Percentiles rank a stretch among this genome's conserved stretches.
phyloP scores from a whole-genome alignment of 2,113 vertebrate species.

The Ctenodactylus gundi region DNA sequence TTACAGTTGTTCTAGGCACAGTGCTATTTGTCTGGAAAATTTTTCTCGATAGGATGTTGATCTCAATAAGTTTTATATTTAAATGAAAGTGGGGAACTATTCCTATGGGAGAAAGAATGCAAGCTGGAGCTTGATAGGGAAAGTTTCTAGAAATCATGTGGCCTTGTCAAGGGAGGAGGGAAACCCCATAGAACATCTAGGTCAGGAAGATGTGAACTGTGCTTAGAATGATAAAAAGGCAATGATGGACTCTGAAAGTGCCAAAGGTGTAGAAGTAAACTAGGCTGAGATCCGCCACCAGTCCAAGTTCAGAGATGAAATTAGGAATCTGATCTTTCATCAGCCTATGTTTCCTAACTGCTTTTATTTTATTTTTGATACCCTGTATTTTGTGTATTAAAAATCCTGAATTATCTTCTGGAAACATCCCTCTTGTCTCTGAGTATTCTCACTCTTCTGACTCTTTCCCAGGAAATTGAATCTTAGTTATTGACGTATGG shows the following conservation, averaged over 20 bases:
- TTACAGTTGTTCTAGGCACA: background rate
- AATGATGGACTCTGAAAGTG: background rate
- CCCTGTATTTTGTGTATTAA: background rate
- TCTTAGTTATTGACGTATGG: background rate
- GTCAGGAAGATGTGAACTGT: background rate
- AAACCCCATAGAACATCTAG: background rate
- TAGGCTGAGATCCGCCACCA: background rate
- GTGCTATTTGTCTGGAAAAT: background rate
- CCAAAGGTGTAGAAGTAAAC: background rate
- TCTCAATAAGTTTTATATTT: background rate
- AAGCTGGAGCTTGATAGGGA: background rate
- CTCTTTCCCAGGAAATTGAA: background rate
- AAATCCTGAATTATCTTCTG: background rate
- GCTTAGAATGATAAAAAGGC: background rate
- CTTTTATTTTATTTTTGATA: background rate
- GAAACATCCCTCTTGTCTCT: background rate
- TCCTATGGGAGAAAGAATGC: background rate
- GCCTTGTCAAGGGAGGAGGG: background rate
- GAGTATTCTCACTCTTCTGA: rapidly evolving
- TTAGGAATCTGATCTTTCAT: background rate
- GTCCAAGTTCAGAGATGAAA: background rate
- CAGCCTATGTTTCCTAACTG: background rate
- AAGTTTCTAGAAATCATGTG: background rate
- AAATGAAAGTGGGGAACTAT: background rate
- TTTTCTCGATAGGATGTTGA: background rate